Percentiles rank a stretch among this genome's conserved stretches.
These are phyloP conservation scores for Blomia tropicalis DNA, from an alignment of 2,888 invertebrate species.

Conservation along the genomic window DNA sequence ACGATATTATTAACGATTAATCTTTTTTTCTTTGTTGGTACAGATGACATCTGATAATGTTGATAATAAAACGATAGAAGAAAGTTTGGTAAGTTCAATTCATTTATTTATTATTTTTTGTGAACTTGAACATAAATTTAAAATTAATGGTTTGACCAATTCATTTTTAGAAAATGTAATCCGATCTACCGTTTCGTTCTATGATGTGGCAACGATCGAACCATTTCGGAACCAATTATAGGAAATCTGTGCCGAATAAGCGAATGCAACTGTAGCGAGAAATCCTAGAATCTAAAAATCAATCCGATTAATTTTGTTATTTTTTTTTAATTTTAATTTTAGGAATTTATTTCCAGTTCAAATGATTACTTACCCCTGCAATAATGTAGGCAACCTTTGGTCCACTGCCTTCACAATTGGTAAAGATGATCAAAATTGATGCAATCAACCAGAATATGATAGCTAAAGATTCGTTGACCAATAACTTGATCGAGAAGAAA, in stretches of 20 bases:
- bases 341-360: not conserved
- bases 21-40: too few species aligned
- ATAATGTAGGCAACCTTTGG: conserved; percentile 23
- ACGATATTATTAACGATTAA: too few species aligned
- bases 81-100: too few species aligned
- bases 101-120: too few species aligned
- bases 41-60: too few species aligned
- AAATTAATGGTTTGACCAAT: not conserved
- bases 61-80: too few species aligned
- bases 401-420: conserved; percentile 19
- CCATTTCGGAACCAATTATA: conserved; percentile 24
- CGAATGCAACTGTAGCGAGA: conserved; percentile 19
- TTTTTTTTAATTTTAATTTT: not conserved
- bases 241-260: conserved; percentile 22
- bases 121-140: too few species aligned
- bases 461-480: conserved; percentile 18
- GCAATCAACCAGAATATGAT: conserved; percentile 20
- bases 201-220: not conserved
- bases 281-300: conserved; percentile 18
- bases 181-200: too few species aligned
- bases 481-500: not conserved
- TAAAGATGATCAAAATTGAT: conserved; percentile 20
- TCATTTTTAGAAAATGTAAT: not conserved
- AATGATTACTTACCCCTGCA: conserved; percentile 13
- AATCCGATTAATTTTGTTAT: not conserved